Evolutionary conservation across 2,113 vertebrate genomes (phyloP), one percentile per base, ranked within the genome.

Genomic region (Pelobates fuscus): DNA sequence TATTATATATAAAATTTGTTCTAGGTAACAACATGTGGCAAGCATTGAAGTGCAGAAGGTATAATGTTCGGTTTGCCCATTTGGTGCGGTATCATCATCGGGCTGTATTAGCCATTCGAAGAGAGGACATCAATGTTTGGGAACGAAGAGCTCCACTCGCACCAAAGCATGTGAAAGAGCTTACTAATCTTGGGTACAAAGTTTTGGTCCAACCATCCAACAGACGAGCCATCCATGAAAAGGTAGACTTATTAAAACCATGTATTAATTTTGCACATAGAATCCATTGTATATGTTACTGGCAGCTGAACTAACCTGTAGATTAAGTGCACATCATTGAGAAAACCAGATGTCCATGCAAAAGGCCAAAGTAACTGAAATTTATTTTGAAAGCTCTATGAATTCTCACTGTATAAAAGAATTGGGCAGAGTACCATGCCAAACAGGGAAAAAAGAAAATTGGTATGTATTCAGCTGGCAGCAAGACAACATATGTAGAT

Each of bases 121-220:
- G 97, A 3, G 97, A 99, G 75, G 97, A 99, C 46, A 80, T 98
- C 76, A 99, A 94, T 4, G 93, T 89, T 0, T 99, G 97, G 97
- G 97, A 99, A 83, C 89, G 97, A 59, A 91, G 97, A 78, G 97
- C 96, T 0, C 97, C 97, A 0, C 89, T 99, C 15, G 96, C 97
- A 12, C 97, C 97, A 0, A 93, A 86, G 15, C 97, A 99, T 12
- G 84, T 98, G 58, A 95, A 91, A 65, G 93, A 95, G 44, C 83
- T 99, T 73, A 95, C 95, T 24, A 87, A 90, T n/a, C 89, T 94
- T 37, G 97, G 95, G 0, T 92, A 98, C 81, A 97, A 94, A 81
- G 96, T 99, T 67, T 84, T 99, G 73, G 93, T 99, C 20, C 97
- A 99, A 58, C 97, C 96, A 0, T 98, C 96, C 27, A 98, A 99